Percentiles rank a stretch among this genome's conserved stretches.
Evolutionary conservation across 2,888 invertebrate genomes (phyloP).

Genomic region (Megamerina dolium): DNA sequence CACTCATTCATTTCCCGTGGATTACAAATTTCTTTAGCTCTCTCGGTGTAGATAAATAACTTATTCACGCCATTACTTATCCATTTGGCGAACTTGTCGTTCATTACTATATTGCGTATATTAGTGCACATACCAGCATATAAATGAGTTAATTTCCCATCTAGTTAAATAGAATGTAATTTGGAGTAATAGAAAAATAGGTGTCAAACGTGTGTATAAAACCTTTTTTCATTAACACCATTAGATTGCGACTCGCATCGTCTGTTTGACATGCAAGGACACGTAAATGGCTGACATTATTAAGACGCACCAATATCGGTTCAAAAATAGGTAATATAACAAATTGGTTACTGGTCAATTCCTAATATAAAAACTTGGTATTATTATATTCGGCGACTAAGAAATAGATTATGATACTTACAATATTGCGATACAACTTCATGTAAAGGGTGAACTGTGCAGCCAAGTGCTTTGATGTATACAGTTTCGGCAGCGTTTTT

Average conservation of each 20-base stretch:
- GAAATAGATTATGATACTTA: too few relatives aligned
- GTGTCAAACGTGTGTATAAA: too few relatives aligned
- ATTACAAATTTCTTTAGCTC: constrained; percentile 12
- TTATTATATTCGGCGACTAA: too few relatives aligned
- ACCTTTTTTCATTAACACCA: constrained; percentile 19
- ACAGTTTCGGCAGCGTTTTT: constrained; percentile 16
- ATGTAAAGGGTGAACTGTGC: too few relatives aligned
- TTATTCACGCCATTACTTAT: constrained; percentile 15
- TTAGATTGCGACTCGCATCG: constrained; percentile 13
- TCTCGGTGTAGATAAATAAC: constrained; percentile 19
- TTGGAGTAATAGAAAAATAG: neutral
- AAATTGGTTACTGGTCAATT: too few relatives aligned
- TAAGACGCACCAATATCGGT: constrained; percentile 1
- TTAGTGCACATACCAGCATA: constrained; percentile 21
- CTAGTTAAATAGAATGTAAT: constrained; percentile 9
- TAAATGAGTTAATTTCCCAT: constrained; percentile 19
- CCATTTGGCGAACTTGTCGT: constrained; percentile 19
- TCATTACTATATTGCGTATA: constrained; percentile 16
- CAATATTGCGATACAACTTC: too few relatives aligned
- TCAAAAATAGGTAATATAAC: too few relatives aligned
- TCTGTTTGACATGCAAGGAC: constrained; percentile 16
- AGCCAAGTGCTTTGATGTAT: too few relatives aligned
- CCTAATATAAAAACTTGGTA: too few relatives aligned
- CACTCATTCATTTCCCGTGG: constrained; percentile 7
- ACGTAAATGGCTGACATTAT: constrained; percentile 3